phyloP scores from a whole-genome alignment of 2,113 vertebrate species.

The Pseudolaguvia tuberculata region DNA sequence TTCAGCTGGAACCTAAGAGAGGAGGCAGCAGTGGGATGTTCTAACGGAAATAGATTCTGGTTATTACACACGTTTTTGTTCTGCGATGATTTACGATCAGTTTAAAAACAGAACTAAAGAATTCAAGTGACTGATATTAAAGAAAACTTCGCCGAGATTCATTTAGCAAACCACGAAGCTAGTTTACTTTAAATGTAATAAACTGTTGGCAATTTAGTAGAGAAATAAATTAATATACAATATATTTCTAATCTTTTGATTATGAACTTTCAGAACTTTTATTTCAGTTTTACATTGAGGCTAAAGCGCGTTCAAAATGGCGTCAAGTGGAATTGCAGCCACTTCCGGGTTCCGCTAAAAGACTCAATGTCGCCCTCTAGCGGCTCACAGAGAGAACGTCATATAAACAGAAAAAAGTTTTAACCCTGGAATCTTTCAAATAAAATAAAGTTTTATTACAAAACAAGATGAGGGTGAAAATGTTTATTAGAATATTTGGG shows the following conservation, averaged over 20 bases:
- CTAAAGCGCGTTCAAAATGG: not conserved
- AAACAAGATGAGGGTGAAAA: constrained; percentile 60
- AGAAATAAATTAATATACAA: not conserved
- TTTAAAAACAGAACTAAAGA: no score
- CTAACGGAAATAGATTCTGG: no score
- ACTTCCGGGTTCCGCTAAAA: not conserved
- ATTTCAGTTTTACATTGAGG: not conserved
- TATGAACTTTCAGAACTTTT: no score
- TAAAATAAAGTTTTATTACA: constrained; percentile 66
- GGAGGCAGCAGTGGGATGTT: no score
- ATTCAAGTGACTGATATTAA: no score
- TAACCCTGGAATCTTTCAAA: constrained; percentile 35
- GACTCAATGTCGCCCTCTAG: not conserved
- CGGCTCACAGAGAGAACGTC: not conserved
- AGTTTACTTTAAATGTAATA: not conserved
- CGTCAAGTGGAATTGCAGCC: not conserved
- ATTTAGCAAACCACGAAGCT: not conserved
- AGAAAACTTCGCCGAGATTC: no score
- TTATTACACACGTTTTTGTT: no score
- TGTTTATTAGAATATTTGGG: constrained; percentile 61
- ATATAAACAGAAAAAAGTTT: not conserved
- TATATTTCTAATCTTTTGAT: not conserved
- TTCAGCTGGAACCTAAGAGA: no score
- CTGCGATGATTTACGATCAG: no score
- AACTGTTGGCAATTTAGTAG: no score